phyloP scores from a whole-genome alignment of 2,113 vertebrate genomes.

The Rhinolophus sinicus region DNA sequence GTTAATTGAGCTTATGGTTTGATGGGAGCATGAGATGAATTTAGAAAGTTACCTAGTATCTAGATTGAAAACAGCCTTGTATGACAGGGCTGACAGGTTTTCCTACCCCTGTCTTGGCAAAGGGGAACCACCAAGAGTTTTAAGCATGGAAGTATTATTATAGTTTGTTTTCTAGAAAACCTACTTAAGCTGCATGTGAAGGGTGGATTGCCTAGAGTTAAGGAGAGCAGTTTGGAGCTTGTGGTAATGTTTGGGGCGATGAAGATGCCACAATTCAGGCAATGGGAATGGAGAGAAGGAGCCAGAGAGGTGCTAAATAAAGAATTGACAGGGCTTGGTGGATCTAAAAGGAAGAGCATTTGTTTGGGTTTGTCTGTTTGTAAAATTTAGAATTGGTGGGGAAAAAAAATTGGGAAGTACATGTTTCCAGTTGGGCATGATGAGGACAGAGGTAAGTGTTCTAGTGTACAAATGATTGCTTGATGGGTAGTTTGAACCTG shows the following conservation, averaged over 20 bases:
- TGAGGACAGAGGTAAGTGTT: neutral
- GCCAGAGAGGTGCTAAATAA: neutral
- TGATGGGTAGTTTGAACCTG: neutral
- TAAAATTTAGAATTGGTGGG: neutral
- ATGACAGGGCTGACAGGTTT: neutral
- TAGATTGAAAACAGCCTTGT: neutral
- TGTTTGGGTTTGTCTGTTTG: neutral
- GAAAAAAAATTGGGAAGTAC: neutral
- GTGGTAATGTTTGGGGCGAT: neutral
- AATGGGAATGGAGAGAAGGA: neutral
- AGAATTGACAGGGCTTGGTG: neutral
- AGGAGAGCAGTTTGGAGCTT: neutral
- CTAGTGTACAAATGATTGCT: too few relatives aligned
- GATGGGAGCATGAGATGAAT: neutral
- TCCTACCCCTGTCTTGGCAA: neutral
- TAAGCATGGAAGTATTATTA: neutral
- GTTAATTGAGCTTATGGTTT: neutral
- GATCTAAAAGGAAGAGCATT: neutral
- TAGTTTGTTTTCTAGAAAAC: neutral
- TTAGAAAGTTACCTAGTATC: neutral
- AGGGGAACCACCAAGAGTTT: neutral
- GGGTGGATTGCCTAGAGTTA: neutral
- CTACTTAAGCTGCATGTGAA: neutral
- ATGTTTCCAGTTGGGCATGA: neutral
- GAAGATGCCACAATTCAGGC: neutral